Evolutionary conservation across 2,113 vertebrate species (phyloP), one percentile per base, ranked within the genome.

Genomic region (Noturus placidus): DNA sequence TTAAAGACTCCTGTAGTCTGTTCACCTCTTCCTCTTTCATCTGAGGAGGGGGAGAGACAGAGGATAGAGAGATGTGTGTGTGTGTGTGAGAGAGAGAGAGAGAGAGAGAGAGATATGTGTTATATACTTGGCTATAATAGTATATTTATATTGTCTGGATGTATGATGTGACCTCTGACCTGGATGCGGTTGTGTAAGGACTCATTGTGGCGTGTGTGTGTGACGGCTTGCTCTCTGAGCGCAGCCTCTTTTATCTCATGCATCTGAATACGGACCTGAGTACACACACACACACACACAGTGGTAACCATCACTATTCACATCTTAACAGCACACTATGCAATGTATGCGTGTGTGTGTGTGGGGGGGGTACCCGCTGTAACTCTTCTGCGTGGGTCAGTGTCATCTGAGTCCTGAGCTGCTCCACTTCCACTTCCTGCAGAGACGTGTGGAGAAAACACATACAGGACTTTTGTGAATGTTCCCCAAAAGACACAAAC

Each of bases 1-100:
- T 87, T 30, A 94, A 74, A 88, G 85, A 90, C 42, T 91, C 92
- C 82, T 80, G 92, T 19, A 95, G 91, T 63, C 84, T 92, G 82
- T 84, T 87, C 20, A 89, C 74, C 61, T 95, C 94, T 61, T 95
- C 92, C 59, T 95, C 93, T 89, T 93, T 95, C 19, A 90, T 78
- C 96, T 95, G 84, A 14, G 30, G 76, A 56, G 42, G 57, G 52
- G 46, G 20, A 38, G 19, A 15, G 38, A 87, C 19, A 82, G 42
- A 35, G 69, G 22, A 72, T 5, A 90, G 15, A 72, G 52, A 27
- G 72, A 84, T 86, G 52, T 74, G 46, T 9, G 46, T 50, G 46
- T 50, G 46, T 46, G 42, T 46, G 42, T 46, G 42, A 46, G 70
- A 54, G 19, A 76, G n/a, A 78, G 25, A 56, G 8, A 9, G 46